Conservation (phyloP, 2,113 vertebrate species). For the Bujurquina vittata region DNA sequence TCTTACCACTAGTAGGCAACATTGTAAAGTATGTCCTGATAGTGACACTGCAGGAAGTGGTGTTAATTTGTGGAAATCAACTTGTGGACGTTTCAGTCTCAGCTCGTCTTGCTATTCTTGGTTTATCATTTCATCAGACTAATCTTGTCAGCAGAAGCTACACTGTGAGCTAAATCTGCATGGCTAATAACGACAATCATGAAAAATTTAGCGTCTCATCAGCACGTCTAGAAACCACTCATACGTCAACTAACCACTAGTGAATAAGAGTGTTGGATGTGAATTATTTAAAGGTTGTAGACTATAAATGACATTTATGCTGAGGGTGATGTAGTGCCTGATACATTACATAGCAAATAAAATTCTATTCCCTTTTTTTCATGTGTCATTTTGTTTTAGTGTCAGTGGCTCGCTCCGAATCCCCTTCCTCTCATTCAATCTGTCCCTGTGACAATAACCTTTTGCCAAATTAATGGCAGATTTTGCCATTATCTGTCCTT, state of each 20-base stretch:
- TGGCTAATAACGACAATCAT: slow-evolving; percentile 8
- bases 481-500: not conserved
- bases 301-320: slow-evolving; percentile 56
- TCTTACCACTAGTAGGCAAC: slow-evolving; percentile 33
- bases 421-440: not conserved
- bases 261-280: slow-evolving; percentile 57
- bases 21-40: not conserved
- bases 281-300: slow-evolving; percentile 64
- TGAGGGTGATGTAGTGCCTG: slow-evolving; percentile 52
- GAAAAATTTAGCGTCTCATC: slow-evolving; percentile 26
- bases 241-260: slow-evolving; percentile 73
- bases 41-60: slow-evolving; percentile 21
- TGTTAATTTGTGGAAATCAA: not conserved
- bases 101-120: not conserved
- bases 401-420: not conserved
- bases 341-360: slow-evolving; percentile 54
- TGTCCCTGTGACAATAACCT: not conserved
- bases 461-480: not conserved
- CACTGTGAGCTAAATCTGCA: slow-evolving; percentile 6
- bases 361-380: slow-evolving; percentile 49
- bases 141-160: not conserved
- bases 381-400: slow-evolving; percentile 42
- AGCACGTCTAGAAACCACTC: slow-evolving; percentile 63
- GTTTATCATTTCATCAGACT: slow-evolving; percentile 6
- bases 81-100: not conserved